Percentiles rank a stretch among this genome's conserved stretches.
These are phyloP conservation scores for Alouatta palliata DNA, from an alignment of 2,113 vertebrate genomes.

Conservation along the genomic window DNA sequence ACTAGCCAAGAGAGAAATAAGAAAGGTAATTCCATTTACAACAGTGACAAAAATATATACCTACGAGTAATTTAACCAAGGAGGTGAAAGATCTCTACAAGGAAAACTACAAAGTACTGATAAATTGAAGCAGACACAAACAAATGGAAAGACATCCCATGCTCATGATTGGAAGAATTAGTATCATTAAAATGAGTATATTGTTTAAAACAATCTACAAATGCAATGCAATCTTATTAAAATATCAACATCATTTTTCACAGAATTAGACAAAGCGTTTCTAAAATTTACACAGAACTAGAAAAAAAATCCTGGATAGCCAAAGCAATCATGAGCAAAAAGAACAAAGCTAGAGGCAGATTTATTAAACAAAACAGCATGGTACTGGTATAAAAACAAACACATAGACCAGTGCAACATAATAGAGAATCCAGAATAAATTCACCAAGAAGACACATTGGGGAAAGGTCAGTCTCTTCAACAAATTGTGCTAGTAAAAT, in stretches of 20 bases:
- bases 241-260: background rate
- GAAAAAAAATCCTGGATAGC: background rate
- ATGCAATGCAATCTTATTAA: background rate
- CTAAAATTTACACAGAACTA: background rate
- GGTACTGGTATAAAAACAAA: background rate
- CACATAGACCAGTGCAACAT: background rate
- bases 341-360: background rate
- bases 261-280: background rate
- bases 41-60: background rate
- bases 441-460: background rate
- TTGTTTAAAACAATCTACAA: background rate
- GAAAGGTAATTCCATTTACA: background rate
- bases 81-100: background rate
- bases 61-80: background rate
- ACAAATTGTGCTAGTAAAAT: background rate
- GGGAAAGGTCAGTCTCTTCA: background rate
- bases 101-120: background rate
- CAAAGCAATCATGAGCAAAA: background rate
- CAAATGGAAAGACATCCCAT: background rate
- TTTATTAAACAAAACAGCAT: background rate
- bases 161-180: background rate
- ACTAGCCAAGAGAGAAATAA: background rate
- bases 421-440: background rate
- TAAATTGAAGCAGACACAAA: background rate
- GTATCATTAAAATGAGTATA: background rate